These are phyloP conservation scores for Lathamus discolor DNA, from an alignment of 2,113 vertebrate genomes.

Conservation along the genomic window DNA sequence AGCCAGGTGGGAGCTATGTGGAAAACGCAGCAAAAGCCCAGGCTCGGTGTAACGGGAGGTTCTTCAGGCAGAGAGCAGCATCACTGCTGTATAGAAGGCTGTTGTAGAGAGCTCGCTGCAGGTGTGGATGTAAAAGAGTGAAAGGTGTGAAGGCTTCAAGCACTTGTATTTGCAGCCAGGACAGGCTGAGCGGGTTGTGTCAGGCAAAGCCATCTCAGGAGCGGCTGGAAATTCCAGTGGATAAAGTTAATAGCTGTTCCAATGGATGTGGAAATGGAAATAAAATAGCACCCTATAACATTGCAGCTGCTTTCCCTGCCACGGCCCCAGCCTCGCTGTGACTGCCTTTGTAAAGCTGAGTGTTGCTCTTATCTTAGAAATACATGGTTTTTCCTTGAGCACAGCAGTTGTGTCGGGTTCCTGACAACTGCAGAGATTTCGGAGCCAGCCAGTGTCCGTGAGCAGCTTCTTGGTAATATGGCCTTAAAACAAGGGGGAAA, in stretches of 20 bases:
- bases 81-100: not conserved
- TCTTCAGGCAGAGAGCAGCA: not conserved
- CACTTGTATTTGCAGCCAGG: not conserved
- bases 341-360: not conserved
- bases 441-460: not conserved
- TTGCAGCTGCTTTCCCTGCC: slow-evolving; percentile 43
- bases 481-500: not conserved
- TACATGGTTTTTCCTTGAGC: not conserved
- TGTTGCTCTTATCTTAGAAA: not conserved
- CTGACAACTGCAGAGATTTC: not conserved
- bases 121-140: slow-evolving; percentile 26
- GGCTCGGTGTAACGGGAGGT: accelerated
- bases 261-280: slow-evolving; percentile 64
- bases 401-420: not conserved
- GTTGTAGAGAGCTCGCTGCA: not conserved
- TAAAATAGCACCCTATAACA: slow-evolving; percentile 53
- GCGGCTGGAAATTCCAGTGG: slow-evolving; percentile 64
- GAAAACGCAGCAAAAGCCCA: not conserved
- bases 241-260: slow-evolving; percentile 39
- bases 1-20: not conserved
- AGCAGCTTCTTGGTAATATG: not conserved
- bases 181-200: slow-evolving; percentile 20
- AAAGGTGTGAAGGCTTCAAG: slow-evolving; percentile 29
- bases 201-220: not conserved
- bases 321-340: not conserved